Evolutionary conservation across 2,888 invertebrate species (phyloP), one percentile per base, ranked within the genome.

Genomic region (Autographa pulchrina): DNA sequence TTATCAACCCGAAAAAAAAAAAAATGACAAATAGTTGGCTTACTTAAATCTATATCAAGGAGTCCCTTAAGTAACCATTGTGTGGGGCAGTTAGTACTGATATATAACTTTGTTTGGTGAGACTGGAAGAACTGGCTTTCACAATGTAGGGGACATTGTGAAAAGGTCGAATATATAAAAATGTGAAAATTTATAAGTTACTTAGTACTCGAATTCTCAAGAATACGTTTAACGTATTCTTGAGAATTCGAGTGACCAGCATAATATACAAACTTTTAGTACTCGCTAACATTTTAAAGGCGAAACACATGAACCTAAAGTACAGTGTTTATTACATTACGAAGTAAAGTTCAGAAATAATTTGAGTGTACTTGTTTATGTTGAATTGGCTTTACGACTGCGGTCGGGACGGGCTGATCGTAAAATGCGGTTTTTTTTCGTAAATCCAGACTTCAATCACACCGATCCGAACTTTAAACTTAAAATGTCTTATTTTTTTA

Each of bases 381-480:
- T 63, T 66, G 72, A 80, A 77, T 79, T 74, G 77, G 75, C 78
- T 88, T 88, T 86, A 88, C 85, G 88, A 84, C 80, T 82, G 79
- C 72, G 85, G 78, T 75, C 35, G 62, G 66, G 62, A 62, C 72
- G 63, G 65, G 65, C 66, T 69, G 84, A 81, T 88, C 90, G 86
- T 90, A 88, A 89, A 89, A 71, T 80, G 79, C 65, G 75, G 70
- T 80, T 81, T 83, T 87, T 52, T 88, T 86, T 80, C 74, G 78
- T 80, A 69, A 68, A 70, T 67, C 76, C 69, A 68, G 74, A 68
- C 18, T 65, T 74, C 61, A 64, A 64, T 86, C 75, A 86, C 86
- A 88, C 88, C 84, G 85, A 77, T 48, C 64, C 74, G 78, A 38
- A 64, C 69, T 74, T 62, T 66, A 67, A 62, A 63, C 59, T 70